A percentile compares a stretch with the other conserved stretches of the same genome.
phyloP scores from a whole-genome alignment of 2,888 invertebrate species.

The Ennomos erosarius region DNA sequence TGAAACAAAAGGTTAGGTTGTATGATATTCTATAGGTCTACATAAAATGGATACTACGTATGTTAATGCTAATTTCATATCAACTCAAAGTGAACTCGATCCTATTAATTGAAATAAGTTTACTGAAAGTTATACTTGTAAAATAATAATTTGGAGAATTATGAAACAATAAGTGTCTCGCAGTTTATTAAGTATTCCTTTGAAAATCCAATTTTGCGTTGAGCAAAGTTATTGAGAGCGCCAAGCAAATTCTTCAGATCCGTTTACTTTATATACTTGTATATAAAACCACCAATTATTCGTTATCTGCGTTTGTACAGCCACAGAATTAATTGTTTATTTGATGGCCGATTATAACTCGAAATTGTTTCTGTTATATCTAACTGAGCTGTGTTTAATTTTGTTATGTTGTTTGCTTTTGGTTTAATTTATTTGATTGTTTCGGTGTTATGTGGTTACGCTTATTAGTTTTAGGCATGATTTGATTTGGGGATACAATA shows the following conservation, averaged over 20 bases:
- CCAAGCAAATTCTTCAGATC: slow-evolving; percentile 8
- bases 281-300: slow-evolving; percentile 33
- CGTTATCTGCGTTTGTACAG: slow-evolving; percentile 38
- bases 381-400: slow-evolving; percentile 22
- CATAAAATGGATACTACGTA: no score
- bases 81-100: no score
- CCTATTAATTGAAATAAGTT: no score
- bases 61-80: no score
- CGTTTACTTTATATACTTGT: slow-evolving; percentile 9
- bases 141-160: no score
- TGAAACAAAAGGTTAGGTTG: neutral
- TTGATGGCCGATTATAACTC: slow-evolving; percentile 38
- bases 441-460: neutral
- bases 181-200: neutral
- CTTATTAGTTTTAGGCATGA: neutral
- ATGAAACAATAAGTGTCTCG: no score
- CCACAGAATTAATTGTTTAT: slow-evolving; percentile 40
- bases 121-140: no score
- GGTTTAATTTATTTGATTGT: slow-evolving; percentile 25
- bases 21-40: no score
- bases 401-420: slow-evolving; percentile 24
- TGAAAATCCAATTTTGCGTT: neutral
- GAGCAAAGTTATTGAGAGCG: slow-evolving; percentile 1
- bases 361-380: slow-evolving; percentile 37
- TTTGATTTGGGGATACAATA: neutral